Evolutionary conservation across 37 sponge, comb jelly and placozoan species (phyloP).

Genomic region (Agelas oroides): DNA sequence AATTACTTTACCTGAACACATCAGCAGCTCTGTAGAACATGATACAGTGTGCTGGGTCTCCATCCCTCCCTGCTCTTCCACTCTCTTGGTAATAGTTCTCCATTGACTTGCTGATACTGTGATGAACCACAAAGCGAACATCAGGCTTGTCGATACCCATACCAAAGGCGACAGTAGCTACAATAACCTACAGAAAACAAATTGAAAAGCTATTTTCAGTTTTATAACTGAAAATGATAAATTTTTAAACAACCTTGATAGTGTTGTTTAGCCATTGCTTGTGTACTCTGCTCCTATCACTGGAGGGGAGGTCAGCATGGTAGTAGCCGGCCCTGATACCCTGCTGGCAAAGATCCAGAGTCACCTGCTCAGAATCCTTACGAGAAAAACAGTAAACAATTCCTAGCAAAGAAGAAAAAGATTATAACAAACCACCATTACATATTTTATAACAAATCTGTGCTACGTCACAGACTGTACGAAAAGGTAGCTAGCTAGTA

Average conservation of each 20-base stretch:
- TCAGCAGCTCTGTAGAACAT: conserved; percentile 71
- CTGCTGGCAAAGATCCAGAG: conserved; percentile 43
- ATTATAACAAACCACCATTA: background rate
- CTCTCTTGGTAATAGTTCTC: conserved; percentile 99
- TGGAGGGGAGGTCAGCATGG: conserved; percentile 74
- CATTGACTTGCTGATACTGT: conserved; percentile 93
- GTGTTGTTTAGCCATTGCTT: conserved; percentile 61
- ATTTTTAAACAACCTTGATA: conserved; percentile 53
- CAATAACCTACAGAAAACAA: conserved; percentile 19
- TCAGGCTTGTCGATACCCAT: conserved; percentile 95
- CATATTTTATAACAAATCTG: too few relatives aligned
- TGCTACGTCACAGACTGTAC: too few relatives aligned
- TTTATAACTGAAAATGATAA: background rate
- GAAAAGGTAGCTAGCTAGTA: too few relatives aligned
- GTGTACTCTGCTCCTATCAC: conserved; percentile 69
- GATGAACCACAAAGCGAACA: conserved; percentile 94
- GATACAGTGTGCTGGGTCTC: conserved; percentile 85
- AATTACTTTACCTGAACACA: conserved; percentile 14
- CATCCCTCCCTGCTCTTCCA: conserved; percentile 97
- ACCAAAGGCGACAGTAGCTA: conserved; percentile 84
- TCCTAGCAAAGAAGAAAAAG: conserved; percentile 44
- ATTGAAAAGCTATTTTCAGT: too few relatives aligned
- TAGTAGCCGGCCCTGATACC: conserved; percentile 87
- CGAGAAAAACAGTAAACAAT: conserved; percentile 93
- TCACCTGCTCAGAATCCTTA: conserved; percentile 85